Evolutionary conservation across 2,113 vertebrate species (phyloP), one percentile per base, ranked within the genome.

Genomic region (Rutilus rutilus): DNA sequence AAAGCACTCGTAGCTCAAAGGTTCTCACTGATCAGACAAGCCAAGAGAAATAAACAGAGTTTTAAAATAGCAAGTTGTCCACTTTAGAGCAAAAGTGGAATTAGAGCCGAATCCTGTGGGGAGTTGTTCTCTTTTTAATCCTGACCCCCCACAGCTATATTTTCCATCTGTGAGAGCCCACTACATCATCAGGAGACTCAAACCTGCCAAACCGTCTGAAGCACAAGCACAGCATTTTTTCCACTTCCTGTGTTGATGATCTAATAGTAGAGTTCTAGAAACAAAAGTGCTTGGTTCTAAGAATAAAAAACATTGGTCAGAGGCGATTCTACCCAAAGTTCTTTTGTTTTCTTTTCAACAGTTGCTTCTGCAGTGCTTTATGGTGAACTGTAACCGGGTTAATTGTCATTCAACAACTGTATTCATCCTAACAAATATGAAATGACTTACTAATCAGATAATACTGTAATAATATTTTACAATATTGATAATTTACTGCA

Each of bases 91-190:
- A 87, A 88, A 89, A 86, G 86, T 84, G 86, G 90, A 93, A 92
- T 92, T 93, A 92, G 90, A 91, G 89, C 84, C 36, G 27, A 33
- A 80, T 86, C 91, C 93, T 86, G 65, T 89, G 91, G 93, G 94
- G 93, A 88, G 90, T 90, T 90, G 19, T 87, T 86, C 89, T 87
- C 88, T 81, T 92, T 94, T 92, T 91, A 92, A 90, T 83, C 87
- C 78, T 81, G 90, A 94, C 92, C 92, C 84, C 87, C 91, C 88
- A 67, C 92, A 92, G 90, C 92, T 83, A 91, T 92, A 92, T 93
- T 95, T 95, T 94, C 94, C 93, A 93, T 92, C 93, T 92, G 90
- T 89, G 89, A 91, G 91, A 94, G 90, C 89, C 14, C 89, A 92
- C 89, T 87, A 85, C 86, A 90, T 92, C 91, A 86, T 50, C 82